Evolutionary conservation across 2,888 invertebrate genomes (phyloP).

Genomic region (Biston stratarius): DNA sequence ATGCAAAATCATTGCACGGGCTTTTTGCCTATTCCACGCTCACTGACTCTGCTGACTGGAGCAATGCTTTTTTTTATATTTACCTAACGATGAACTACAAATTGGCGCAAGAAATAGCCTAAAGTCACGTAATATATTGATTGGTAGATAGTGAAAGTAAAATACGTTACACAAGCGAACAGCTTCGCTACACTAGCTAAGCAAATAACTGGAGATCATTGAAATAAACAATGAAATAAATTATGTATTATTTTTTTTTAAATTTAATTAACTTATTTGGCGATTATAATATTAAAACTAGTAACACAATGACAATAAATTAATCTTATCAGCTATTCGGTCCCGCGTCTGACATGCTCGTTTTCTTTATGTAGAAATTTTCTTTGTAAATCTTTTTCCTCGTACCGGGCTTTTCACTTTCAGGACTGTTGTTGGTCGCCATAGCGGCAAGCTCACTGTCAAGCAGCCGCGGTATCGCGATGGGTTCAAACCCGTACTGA

Average conservation of each 20-base stretch:
- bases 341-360: slow-evolving; percentile 70
- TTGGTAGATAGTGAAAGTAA: slow-evolving; percentile 71
- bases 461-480: slow-evolving; percentile 68
- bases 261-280: slow-evolving; percentile 52
- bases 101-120: slow-evolving; percentile 62
- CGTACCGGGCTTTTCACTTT: slow-evolving; percentile 74
- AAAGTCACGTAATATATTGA: slow-evolving; percentile 76
- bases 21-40: slow-evolving; percentile 68
- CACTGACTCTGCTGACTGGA: slow-evolving; percentile 59
- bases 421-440: slow-evolving; percentile 74
- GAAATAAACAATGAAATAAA: slow-evolving; percentile 38
- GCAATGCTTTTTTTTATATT: slow-evolving; percentile 57
- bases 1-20: slow-evolving; percentile 59
- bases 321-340: slow-evolving; percentile 73
- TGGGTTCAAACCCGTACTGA: slow-evolving; percentile 82
- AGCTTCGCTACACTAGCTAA: slow-evolving; percentile 26
- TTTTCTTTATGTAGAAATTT: slow-evolving; percentile 81
- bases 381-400: slow-evolving; percentile 80
- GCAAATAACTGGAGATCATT: slow-evolving; percentile 12
- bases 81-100: slow-evolving; percentile 55
- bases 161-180: slow-evolving; percentile 57
- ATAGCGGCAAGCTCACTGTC: slow-evolving; percentile 78
- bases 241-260: slow-evolving; percentile 25
- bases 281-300: slow-evolving; percentile 54
- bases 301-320: slow-evolving; percentile 64